A percentile compares a stretch with the other conserved stretches of the same genome.
Evolutionary conservation across 2,797 vertebrate genomes (phyloP).

Genomic region (Synaphobranchus kaupii): DNA sequence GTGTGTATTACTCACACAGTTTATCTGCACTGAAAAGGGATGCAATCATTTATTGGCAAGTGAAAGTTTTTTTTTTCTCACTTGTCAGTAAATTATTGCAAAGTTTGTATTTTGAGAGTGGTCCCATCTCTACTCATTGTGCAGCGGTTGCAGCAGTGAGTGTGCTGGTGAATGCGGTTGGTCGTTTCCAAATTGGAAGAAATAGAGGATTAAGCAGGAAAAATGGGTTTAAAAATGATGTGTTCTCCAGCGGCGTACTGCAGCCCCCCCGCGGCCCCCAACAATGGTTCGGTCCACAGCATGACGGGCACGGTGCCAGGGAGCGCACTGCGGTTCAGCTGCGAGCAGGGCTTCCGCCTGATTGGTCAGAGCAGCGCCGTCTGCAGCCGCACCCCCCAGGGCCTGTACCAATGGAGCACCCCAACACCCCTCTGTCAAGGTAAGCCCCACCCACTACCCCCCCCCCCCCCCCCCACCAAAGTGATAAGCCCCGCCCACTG

Average conservation of each 20-base stretch:
- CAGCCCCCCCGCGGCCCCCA: constrained; percentile 84
- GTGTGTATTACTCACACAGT: too few species aligned
- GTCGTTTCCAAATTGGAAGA: background rate
- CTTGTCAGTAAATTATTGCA: too few species aligned
- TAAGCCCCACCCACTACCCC: constrained; percentile 51
- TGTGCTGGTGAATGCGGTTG: too few species aligned
- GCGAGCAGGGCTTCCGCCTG: constrained; percentile 87
- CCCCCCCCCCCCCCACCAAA: too few species aligned
- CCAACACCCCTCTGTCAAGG: constrained; percentile 93
- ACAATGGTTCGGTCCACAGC: constrained; percentile 88
- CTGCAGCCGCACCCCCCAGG: constrained; percentile 82
- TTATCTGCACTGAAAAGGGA: too few species aligned
- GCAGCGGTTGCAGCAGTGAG: too few species aligned
- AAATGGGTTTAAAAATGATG: background rate
- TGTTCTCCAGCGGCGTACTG: constrained; percentile 85
- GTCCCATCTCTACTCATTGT: too few species aligned
- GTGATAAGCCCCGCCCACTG: background rate
- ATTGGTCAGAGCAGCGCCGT: constrained; percentile 87
- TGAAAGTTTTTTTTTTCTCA: too few species aligned
- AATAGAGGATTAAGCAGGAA: too few species aligned
- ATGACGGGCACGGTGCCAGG: constrained; percentile 86
- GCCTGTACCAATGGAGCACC: constrained; percentile 88
- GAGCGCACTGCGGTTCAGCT: constrained; percentile 87
- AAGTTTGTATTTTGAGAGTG: too few species aligned
- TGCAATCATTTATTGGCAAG: too few species aligned